phyloP scores from a whole-genome alignment of 2,888 invertebrate species.

The Piscicola geometra region DNA sequence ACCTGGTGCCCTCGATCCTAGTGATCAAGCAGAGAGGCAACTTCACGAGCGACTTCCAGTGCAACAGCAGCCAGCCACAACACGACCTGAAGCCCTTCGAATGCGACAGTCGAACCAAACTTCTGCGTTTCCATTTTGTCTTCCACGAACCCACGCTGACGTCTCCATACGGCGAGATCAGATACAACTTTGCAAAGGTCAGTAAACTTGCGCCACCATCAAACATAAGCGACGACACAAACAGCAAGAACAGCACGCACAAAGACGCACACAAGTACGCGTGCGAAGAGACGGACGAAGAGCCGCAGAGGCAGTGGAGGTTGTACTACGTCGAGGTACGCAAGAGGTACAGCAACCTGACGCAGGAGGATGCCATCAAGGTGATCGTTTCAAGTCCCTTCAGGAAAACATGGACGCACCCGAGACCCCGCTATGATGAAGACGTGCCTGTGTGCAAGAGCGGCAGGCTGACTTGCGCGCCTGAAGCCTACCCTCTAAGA shows the following conservation, averaged over 20 bases:
- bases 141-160: background rate
- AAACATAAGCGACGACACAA: background rate
- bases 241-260: background rate
- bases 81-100: constrained; percentile 20
- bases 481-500: background rate
- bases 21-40: constrained; percentile 3
- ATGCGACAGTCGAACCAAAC: constrained; percentile 9
- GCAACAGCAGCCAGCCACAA: background rate
- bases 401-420: constrained; percentile 36
- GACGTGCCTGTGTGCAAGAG: constrained; percentile 12
- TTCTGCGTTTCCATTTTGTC: constrained; percentile 25
- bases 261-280: background rate
- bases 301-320: background rate
- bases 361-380: background rate
- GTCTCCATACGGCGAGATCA: constrained; percentile 35
- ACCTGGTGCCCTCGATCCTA: constrained; percentile 29
- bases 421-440: constrained; percentile 26
- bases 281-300: constrained; percentile 11
- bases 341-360: background rate
- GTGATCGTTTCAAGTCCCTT: constrained; percentile 32
- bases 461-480: background rate
- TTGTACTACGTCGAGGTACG: constrained; percentile 31
- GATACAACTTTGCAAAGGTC: constrained; percentile 31
- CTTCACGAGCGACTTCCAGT: constrained; percentile 9
- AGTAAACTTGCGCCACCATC: background rate